Evolutionary conservation across 2,113 vertebrate species (phyloP), one percentile per base, ranked within the genome.

Genomic region (Mellivora capensis): DNA sequence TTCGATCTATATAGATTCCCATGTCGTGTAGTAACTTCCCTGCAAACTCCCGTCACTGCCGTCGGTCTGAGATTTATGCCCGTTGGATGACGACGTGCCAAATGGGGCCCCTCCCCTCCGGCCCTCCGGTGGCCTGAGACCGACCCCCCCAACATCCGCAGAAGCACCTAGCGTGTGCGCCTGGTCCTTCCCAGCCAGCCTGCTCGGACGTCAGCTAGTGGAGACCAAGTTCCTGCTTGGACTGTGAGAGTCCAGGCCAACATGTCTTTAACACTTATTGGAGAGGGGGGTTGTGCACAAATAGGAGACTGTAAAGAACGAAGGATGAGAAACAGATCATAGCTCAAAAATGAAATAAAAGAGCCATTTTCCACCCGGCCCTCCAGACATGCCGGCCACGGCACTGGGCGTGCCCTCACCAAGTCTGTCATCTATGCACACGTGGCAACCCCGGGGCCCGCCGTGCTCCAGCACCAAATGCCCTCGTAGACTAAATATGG

Each of bases 21-120:
- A 20, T 52, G 52, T 85, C 64, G 23, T 64, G 52, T 37, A 62
- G 37, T 62, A 79, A 54, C 25, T 79, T 61, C 76, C 54, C 69
- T 47, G 87, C 23, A 71, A 77, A 69, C 44, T 64, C 59, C 25
- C 27, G 71, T 44, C 69, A 10, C 52, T 37, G 18, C 61, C n/a
- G n/a, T 54, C 25, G 59, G 11, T 52, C n/a, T 47, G 71, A 72
- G 42, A 27, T 11, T 37, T 37, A 10, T 34, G 34, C 34, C 87
- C 64, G 31, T 42, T 12, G 4, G 54, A 34, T 11, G 49, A 15
- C 20, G 17, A 83, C 3, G 17, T 10, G 5, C 20, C 57, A 25
- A 4, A 27, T 0, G 17, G 27, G 54, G 34, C 1, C 0, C 3
- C 14, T 20, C 29, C 7, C 9, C 57, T 44, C 12, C 0, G 18